A percentile compares a stretch with the other conserved stretches of the same genome.
These are phyloP conservation scores for Oreortyx pictus DNA, from an alignment of 2,797 vertebrate species.

Conservation along the genomic window DNA sequence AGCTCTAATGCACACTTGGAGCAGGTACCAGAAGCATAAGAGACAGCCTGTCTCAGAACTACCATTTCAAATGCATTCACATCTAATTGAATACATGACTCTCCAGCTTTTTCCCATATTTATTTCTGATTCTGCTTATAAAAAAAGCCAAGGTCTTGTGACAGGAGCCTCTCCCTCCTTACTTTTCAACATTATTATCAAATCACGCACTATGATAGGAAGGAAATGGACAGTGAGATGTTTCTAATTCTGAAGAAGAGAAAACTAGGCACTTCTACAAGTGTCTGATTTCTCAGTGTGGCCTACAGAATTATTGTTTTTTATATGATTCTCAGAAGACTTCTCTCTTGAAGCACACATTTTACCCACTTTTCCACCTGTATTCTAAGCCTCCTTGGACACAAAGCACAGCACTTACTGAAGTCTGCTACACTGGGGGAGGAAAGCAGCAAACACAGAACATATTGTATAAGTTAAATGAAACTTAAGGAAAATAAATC, in stretches of 20 bases:
- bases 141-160: background rate
- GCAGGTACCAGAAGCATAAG: background rate
- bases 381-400: background rate
- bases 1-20: background rate
- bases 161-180: background rate
- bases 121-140: background rate
- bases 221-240: background rate
- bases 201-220: background rate
- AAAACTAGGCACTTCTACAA: background rate
- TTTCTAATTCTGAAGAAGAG: background rate
- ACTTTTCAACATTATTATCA: background rate
- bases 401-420: background rate
- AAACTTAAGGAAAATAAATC: background rate
- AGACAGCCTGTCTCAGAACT: background rate
- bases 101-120: background rate
- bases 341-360: background rate
- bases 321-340: background rate
- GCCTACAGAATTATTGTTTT: background rate
- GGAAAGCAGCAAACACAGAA: background rate
- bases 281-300: background rate
- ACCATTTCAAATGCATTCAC: background rate
- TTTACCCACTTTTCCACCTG: background rate
- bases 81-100: background rate
- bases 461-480: background rate
- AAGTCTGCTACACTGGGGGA: background rate